A percentile compares a stretch with the other conserved stretches of the same genome.
These are phyloP conservation scores for Myotis pilosus DNA, from an alignment of 2,797 vertebrate species.

Conservation along the genomic window DNA sequence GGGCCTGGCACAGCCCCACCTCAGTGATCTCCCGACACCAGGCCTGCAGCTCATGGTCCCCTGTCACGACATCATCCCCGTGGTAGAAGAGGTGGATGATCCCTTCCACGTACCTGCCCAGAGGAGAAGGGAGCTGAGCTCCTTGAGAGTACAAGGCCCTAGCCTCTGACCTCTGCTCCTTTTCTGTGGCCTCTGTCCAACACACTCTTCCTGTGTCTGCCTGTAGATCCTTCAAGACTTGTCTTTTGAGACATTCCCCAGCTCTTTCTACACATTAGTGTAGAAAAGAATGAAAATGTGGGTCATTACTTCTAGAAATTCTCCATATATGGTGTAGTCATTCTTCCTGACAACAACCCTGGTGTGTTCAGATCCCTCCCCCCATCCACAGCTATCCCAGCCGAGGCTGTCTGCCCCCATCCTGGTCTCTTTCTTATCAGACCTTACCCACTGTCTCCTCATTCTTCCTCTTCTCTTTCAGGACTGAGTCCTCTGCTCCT, in stretches of 20 bases:
- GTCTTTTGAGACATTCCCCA: neutral
- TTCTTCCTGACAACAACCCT: neutral
- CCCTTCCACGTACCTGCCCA: slow-evolving; percentile 83
- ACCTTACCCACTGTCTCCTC: neutral
- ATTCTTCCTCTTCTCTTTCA: neutral
- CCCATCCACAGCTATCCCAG: neutral
- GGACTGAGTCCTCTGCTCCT: neutral
- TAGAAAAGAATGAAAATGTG: neutral
- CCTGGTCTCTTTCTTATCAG: too few relatives aligned
- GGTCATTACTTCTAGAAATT: neutral
- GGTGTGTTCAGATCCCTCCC: neutral
- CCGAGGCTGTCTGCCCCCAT: too few relatives aligned
- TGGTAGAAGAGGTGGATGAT: slow-evolving; percentile 84
- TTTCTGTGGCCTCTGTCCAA: neutral
- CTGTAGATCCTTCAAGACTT: neutral
- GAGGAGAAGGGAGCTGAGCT: neutral
- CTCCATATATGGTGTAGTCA: neutral
- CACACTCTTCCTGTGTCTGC: neutral
- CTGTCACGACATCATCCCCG: slow-evolving; percentile 78
- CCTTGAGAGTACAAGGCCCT: neutral
- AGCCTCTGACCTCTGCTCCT: neutral
- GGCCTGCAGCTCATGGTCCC: slow-evolving; percentile 70
- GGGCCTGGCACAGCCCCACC: too few relatives aligned
- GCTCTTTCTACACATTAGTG: too few relatives aligned
- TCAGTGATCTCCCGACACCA: too few relatives aligned